These are phyloP conservation scores for Paracanthobrama guichenoti DNA, from an alignment of 2,113 vertebrate species.

Conservation along the genomic window DNA sequence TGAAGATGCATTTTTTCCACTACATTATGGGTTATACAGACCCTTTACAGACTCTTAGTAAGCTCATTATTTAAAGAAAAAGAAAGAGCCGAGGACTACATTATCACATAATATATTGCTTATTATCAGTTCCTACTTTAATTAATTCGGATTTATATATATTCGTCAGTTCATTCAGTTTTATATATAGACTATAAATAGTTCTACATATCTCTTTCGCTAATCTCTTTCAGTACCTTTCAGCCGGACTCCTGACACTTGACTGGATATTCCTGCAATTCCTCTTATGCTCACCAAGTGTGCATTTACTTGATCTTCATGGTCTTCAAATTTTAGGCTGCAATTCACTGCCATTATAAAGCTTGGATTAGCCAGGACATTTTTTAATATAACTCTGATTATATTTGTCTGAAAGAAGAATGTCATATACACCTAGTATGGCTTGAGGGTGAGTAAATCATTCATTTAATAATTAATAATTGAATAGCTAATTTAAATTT, in stretches of 20 bases:
- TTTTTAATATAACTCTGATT: too few species aligned
- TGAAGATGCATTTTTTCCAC: background rate
- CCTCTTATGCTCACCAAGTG: too few species aligned
- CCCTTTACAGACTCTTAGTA: background rate
- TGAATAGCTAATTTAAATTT: too few species aligned
- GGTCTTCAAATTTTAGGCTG: too few species aligned
- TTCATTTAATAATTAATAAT: too few species aligned
- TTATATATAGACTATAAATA: background rate
- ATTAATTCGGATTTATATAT: background rate
- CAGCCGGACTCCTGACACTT: background rate
- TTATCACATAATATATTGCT: background rate
- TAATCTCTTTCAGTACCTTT: background rate
- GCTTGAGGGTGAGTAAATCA: too few species aligned
- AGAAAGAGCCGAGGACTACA: too few species aligned
- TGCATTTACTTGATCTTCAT: too few species aligned
- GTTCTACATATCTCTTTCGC: background rate
- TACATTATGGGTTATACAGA: background rate
- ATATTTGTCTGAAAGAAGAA: too few species aligned
- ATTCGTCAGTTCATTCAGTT: background rate
- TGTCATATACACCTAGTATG: too few species aligned
- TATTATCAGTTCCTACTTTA: background rate
- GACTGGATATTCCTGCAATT: background rate
- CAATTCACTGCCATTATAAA: too few species aligned
- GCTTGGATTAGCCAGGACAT: too few species aligned
- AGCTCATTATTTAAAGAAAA: background rate